These are phyloP conservation scores for Lithobates sylvaticus DNA, from an alignment of 2,797 vertebrate genomes.

Conservation along the genomic window DNA sequence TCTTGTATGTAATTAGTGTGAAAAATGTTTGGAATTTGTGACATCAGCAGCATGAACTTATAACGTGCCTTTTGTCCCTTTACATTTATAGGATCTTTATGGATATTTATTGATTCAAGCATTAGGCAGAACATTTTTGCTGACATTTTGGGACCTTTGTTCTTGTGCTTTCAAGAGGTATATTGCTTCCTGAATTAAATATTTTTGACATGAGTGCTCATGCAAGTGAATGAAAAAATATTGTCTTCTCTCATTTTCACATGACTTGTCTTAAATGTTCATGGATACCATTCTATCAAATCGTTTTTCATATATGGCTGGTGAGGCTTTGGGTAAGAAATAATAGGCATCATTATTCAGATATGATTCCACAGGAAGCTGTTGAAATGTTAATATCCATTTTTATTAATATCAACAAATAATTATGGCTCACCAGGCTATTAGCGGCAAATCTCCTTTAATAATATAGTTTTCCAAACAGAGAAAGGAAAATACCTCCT, in stretches of 20 bases:
- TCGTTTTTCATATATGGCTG: not conserved
- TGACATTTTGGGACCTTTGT: constrained; percentile 36
- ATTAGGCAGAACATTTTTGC: no score
- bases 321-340: not conserved
- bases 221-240: not conserved
- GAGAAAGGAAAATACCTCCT: constrained; percentile 41
- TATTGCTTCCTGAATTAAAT: constrained; percentile 6
- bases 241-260: no score
- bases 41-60: constrained; percentile 15
- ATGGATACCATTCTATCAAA: not conserved
- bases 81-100: constrained; percentile 48
- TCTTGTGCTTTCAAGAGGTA: constrained; percentile 36
- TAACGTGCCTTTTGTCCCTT: constrained; percentile 13
- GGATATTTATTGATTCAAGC: no score
- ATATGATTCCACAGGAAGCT: constrained; percentile 10
- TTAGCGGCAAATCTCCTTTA: constrained; percentile 36
- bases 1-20: not conserved
- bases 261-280: no score
- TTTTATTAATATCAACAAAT: constrained; percentile 57
- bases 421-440: constrained; percentile 51
- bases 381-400: constrained; percentile 35
- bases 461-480: constrained; percentile 44
- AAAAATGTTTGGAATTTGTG: not conserved
- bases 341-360: constrained; percentile 10
- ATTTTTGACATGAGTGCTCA: constrained; percentile 45